Evolutionary conservation across 2,888 invertebrate species (phyloP).

Genomic region (Drosophila differens): DNA sequence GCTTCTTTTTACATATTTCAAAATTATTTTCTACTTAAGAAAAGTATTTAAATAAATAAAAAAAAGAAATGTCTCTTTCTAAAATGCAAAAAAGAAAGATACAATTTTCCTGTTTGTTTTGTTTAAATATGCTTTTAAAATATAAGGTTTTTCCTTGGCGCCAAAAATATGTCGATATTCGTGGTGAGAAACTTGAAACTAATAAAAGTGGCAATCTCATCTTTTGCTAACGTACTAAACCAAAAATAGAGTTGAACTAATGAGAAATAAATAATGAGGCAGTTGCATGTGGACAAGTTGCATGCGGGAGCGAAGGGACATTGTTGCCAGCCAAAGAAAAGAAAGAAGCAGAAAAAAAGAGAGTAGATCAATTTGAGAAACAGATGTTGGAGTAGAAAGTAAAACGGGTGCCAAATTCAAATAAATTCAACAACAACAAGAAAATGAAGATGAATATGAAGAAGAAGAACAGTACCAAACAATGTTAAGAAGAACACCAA

Average conservation of each 20-base stretch:
- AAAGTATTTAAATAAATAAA: background rate
- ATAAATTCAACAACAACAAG: slow-evolving; percentile 41
- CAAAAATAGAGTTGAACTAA: background rate
- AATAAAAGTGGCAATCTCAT: background rate
- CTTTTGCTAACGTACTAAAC: background rate
- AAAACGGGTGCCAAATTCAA: slow-evolving; percentile 68
- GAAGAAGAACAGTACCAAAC: slow-evolving; percentile 15
- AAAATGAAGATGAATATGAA: slow-evolving; percentile 13
- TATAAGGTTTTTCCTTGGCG: background rate
- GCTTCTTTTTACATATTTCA: background rate
- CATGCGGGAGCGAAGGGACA: slow-evolving; percentile 3
- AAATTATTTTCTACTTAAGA: background rate
- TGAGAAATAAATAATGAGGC: too few species aligned
- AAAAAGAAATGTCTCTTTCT: background rate
- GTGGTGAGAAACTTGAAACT: background rate
- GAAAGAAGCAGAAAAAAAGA: background rate
- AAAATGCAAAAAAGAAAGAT: background rate
- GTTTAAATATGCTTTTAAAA: background rate
- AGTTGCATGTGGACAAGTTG: background rate
- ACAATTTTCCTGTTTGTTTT: background rate
- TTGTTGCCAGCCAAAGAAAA: background rate
- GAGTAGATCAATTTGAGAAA: background rate
- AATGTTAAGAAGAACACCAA: slow-evolving; percentile 54
- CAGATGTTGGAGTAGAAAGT: slow-evolving; percentile 46
- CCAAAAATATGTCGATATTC: background rate